Base-by-base conservation (phyloP, 2,888 invertebrate genomes). In the Epinotia brunnichana region DNA sequence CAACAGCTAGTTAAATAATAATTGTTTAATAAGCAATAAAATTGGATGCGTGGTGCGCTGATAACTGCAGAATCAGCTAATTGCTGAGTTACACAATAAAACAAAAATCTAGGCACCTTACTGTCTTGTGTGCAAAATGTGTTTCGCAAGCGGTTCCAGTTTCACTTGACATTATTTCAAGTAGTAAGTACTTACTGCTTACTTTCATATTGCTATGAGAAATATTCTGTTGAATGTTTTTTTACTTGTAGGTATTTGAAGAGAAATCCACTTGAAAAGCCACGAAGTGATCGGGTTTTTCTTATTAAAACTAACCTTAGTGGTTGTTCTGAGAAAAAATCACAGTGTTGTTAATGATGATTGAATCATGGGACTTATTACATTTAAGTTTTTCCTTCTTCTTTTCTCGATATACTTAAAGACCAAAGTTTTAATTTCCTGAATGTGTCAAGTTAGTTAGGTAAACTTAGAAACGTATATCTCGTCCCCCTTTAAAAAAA, bases 71-170 rank as follows among this genome's bases (percentile, higher is more conserved):
- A 66, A 54, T 44, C 39, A 56, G 29, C 44, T 11, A 62, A 70
- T 35, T 53, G 66, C 71, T 67, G 67, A 39, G 19, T 61, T 48
- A 17, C 48, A 54, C 9, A 61, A 41, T 13, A 48, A 67, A 61
- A 61, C 48, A 21, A 61, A 53, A 53, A 69, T 35, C 67, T 72
- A 72, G 72, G 44, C 54, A 41, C 19, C 56, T 21, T 54, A 56
- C 44, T 68, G 72, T 62, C 72, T 48, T 68, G 48, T 68, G 39
- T 62, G 72, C 72, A 61, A 51, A 72, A 44, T 56, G 3, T 48
- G 56, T 72, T 72, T 67, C 72, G 67, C 56, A 72, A 72, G 60
- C 17, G 48, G 21, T 62, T 72, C 61, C 61, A 56, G 56, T 72
- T 68, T 67, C 72, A 62, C 66, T 68, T 62, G 67, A 68, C 72